Base-by-base conservation (phyloP, 2,797 vertebrate species). In the Danio kyathit region DNA sequence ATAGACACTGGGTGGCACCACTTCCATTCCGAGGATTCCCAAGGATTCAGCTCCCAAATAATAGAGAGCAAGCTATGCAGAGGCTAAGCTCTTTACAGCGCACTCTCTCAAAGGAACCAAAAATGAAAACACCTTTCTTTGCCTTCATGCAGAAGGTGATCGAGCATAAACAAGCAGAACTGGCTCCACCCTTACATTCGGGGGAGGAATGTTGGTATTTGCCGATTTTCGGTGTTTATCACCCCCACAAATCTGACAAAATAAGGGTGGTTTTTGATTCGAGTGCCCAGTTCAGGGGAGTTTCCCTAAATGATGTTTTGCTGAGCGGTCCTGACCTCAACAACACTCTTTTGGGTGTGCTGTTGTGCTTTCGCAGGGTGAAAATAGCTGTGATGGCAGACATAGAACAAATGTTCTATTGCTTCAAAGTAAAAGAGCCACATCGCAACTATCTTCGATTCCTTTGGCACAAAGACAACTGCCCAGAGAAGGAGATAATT, bases 341-440 rank as follows among this genome's bases (percentile, higher is more conserved):
- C 19, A 78, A 67, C 14, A 59, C 40, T 0, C 16, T 61, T 10
- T 59, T 71, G 40, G 81, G 49, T 4, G 9, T 66, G 9, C 16
- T 63, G 14, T 40, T 61, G 38, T 13, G 29, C 5, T 67, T 57
- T 13, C 17, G 3, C 41, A 75, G 17, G 54, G 19, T 74, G 16
- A 69, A 41, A 10, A 0, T 59, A 12, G 52, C 52, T 12, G 52
- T 73, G 43, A 79, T 17, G 3, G 76, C 21, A 2, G 48, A 77
- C 21, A 71, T 69, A 49, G 17, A 80, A 71, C 78, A 65, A 46
- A 80, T 80, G 78, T 80, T 80, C 29, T 72, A 80, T 29, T n/a
- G 19, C 38, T 79, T 80, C 7, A 73, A 72, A 14, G 59, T 74
- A n/a, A 61, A 63, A 56, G 19, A 74, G 8, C 14, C 54, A 1